These are phyloP conservation scores for Phataginus tetradactyla DNA, from an alignment of 2,797 vertebrate genomes.

Conservation along the genomic window DNA sequence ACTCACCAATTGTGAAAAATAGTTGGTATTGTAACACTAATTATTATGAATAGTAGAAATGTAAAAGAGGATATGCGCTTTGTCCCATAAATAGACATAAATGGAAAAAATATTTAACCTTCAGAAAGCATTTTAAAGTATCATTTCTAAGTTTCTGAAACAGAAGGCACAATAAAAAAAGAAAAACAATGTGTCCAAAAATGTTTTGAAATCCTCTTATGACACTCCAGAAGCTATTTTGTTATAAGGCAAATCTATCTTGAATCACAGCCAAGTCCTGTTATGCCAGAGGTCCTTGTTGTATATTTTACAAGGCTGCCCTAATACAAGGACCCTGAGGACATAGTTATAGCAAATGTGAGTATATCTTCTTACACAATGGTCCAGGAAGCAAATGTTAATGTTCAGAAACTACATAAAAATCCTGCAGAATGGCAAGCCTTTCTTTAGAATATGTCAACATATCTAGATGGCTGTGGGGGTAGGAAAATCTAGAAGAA, in stretches of 20 bases:
- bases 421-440: background rate
- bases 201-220: slow-evolving; percentile 51
- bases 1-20: slow-evolving; percentile 66
- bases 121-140: background rate
- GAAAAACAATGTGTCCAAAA: slow-evolving; percentile 31
- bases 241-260: slow-evolving; percentile 42
- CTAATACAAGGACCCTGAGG: slow-evolving; percentile 43
- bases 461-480: background rate
- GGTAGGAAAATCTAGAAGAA: background rate
- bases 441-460: slow-evolving; percentile 16
- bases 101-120: background rate
- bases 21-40: slow-evolving; percentile 24
- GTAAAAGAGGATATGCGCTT: background rate
- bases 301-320: slow-evolving; percentile 51
- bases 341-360: slow-evolving; percentile 47
- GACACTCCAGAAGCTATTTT: slow-evolving; percentile 1
- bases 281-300: slow-evolving; percentile 55
- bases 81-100: background rate
- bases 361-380: slow-evolving; percentile 43
- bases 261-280: slow-evolving; percentile 53
- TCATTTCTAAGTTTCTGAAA: background rate
- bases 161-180: background rate
- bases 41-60: slow-evolving; percentile 15
- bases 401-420: slow-evolving; percentile 18
- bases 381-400: slow-evolving; percentile 58